Base-by-base conservation (phyloP, 2,113 vertebrate species). In the Dicentrarchus labrax region DNA sequence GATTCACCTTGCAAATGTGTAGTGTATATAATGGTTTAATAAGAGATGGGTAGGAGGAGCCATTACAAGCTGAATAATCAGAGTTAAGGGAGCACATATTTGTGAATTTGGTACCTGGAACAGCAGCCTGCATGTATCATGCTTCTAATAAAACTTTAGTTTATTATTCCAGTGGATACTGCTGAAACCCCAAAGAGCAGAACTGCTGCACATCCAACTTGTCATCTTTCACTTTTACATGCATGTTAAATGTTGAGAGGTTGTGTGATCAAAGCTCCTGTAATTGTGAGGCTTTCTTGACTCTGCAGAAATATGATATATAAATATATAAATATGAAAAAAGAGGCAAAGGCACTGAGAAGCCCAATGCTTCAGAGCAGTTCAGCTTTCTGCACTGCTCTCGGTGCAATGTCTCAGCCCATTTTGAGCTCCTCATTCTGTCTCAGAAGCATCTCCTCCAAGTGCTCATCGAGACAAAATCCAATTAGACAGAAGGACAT, bases 401-500 rank as follows among this genome's bases (percentile, higher is more conserved):
- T 69, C 11, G 53, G n/a, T 41, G 16, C 16, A 45, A 71, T 21
- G 61, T 61, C 61, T 74, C 43, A 8, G 61, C 62, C 56, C 48
- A 24, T 67, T 80, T 38, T 72, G 43, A 84, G 56, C 80, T 65
- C 7, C 76, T 61, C 39, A 5, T 41, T 76, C 70, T 41, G 54
- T 78, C 72, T 83, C 74, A 56, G 67, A 77, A 47, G 38, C 72
- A 7, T 61, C 76, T 76, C 39, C 62, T 76, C 43, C 47, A 43
- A 70, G 57, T 72, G 43, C 69, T 78, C 80, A 57, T 87, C 4
- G 22, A 82, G 65, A 70, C 24, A 0, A 84, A 87, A 87, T 80
- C 89, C 75, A 84, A 78, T 89, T 77, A 30, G 45, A 70, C 22
- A n/a, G 48, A 48, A 62, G 80, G 78, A 88, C 86, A 45, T 9